phyloP scores from a whole-genome alignment of 2,113 vertebrate species.

The Neofelis nebulosa region DNA sequence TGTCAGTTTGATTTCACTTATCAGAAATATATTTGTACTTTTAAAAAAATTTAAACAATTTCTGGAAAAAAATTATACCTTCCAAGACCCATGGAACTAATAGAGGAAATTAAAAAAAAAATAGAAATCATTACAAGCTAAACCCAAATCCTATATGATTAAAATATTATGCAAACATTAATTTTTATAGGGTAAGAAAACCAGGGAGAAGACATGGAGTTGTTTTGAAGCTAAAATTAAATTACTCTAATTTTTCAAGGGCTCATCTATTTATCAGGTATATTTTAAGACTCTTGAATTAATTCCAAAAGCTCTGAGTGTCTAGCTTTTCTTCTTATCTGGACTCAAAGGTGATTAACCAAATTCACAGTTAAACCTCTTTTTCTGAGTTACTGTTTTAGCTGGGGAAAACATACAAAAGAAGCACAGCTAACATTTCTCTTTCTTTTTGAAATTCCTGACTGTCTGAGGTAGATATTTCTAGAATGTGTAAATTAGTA shows the following conservation, averaged over 20 bases:
- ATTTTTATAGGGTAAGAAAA: conserved; percentile 35
- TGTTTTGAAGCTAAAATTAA: conserved; percentile 47
- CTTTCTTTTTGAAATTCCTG: not conserved
- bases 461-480: not conserved
- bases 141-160: not conserved
- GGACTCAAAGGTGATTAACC: conserved; percentile 13
- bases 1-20: conserved; percentile 23
- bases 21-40: not conserved
- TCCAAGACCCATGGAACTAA: not conserved
- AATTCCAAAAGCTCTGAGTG: not conserved
- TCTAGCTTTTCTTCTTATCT: conserved; percentile 3
- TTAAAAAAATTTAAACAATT: not conserved
- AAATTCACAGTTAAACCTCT: conserved; percentile 23
- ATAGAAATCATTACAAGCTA: conserved; percentile 8
- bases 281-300: conserved; percentile 46
- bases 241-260: conserved; percentile 42
- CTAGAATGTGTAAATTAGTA: not conserved
- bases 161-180: not conserved
- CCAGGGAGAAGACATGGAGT: not conserved
- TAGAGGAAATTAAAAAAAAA: not conserved
- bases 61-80: not conserved
- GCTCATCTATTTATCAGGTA: not conserved
- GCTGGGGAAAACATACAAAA: not conserved
- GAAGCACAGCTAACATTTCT: not conserved
- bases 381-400: not conserved